Conservation (phyloP, 2,888 invertebrate species). For the Drosophila buzzatii region DNA sequence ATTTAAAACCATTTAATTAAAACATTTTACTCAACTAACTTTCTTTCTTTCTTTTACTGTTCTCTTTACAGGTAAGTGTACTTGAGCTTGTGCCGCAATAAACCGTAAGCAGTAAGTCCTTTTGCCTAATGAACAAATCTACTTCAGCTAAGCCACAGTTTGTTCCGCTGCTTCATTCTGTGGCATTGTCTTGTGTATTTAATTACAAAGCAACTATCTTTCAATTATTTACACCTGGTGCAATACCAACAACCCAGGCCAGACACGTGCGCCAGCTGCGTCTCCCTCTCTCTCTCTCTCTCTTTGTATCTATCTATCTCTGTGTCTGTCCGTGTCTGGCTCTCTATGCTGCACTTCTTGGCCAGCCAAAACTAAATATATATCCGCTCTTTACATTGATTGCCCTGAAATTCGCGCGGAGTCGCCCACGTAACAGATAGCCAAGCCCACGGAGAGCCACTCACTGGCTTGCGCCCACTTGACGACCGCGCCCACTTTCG, state of each 20-base stretch:
- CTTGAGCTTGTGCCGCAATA: slow-evolving; percentile 21
- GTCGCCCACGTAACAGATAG: slow-evolving; percentile 50
- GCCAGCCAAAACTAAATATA: slow-evolving; percentile 77
- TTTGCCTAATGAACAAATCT: slow-evolving; percentile 65
- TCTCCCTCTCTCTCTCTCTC: neutral
- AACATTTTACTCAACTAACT: slow-evolving; percentile 50
- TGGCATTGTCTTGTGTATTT: slow-evolving; percentile 63
- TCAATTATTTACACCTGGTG: slow-evolving; percentile 82
- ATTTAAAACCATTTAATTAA: slow-evolving; percentile 64
- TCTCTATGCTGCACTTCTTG: slow-evolving; percentile 66
- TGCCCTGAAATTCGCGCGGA: slow-evolving; percentile 64
- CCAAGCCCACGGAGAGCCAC: slow-evolving; percentile 44
- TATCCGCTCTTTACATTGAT: slow-evolving; percentile 82
- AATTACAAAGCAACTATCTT: slow-evolving; percentile 81
- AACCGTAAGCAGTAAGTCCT: slow-evolving; percentile 56
- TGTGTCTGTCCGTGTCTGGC: slow-evolving; percentile 23
- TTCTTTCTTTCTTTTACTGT: slow-evolving; percentile 8
- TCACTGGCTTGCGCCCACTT: slow-evolving; percentile 71
- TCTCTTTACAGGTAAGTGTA: slow-evolving; percentile 74
- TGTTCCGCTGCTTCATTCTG: slow-evolving; percentile 20
- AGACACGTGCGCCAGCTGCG: slow-evolving; percentile 47
- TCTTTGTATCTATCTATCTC: neutral
- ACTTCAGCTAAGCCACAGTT: slow-evolving; percentile 47
- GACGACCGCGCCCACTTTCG: slow-evolving; percentile 83
- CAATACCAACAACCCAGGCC: slow-evolving; percentile 37